Base-by-base conservation (phyloP, 2,797 vertebrate species). In the Betta splendens region DNA sequence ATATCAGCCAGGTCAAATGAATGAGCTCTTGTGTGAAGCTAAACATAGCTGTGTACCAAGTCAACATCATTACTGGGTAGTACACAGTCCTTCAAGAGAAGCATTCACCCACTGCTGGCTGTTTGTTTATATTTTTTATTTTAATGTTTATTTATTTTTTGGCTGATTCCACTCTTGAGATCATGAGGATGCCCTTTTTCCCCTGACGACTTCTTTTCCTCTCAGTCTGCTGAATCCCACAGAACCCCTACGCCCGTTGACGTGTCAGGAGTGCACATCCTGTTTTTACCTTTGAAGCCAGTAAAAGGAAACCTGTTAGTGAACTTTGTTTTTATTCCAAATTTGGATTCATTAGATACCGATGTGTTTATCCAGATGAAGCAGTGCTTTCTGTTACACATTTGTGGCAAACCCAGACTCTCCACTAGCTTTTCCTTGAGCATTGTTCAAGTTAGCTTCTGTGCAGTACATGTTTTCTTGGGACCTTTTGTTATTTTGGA, bases 11-110 rank as follows among this genome's bases (percentile, higher is more conserved):
- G 7, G 40, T 23, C 35, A 33, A 69, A 60, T 75, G 80, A 79
- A 79, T 54, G 17, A 29, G 61, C 53, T 51, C 60, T 80, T 87
- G 75, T 89, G 56, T 73, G 79, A 61, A 68, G 83, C 43, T 65
- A 84, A 88, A 88, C 69, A 79, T 54, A 37, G 51, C 72, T 70
- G 69, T 70, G 42, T 65, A 64, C 72, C 60, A 66, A 53, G 81
- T 84, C 68, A 76, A 75, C 85, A 77, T 76, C 69, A 54, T 82
- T 76, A 87, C 85, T 85, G 84, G 85, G 85, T 87, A 61, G 36
- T 55, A 73, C 56, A 56, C 25, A 10, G 25, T 44, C 70, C 64
- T 80, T 85, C 75, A 87, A 86, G 45, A 52, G 79, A 66, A 21
- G 62, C 82, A 77, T 88, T 89, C 80, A 89, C 77, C 66, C 72